Percentiles rank a stretch among this genome's conserved stretches.
phyloP scores from a whole-genome alignment of 1,140 invertebrate species.

The Ylistrum balloti region DNA sequence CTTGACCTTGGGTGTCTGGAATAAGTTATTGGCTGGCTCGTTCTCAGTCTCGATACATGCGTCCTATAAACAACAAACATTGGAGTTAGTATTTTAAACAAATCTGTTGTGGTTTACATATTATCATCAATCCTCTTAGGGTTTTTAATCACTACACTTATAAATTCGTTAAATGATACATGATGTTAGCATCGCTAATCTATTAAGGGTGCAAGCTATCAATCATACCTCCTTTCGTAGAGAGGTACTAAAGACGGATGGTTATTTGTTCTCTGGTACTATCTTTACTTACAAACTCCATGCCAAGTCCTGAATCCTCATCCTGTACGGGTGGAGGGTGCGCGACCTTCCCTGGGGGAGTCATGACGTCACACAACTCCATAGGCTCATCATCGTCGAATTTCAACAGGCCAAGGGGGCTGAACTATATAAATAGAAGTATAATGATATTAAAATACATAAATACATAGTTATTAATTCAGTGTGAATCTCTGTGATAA shows the following conservation, averaged over 20 bases:
- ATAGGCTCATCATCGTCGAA: background rate
- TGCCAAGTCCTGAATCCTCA: slow-evolving; percentile 5
- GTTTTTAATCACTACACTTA: too few relatives aligned
- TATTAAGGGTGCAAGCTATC: too few relatives aligned
- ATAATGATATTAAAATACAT: background rate
- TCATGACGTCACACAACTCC: background rate
- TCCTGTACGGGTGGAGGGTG: background rate
- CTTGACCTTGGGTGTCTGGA: background rate
- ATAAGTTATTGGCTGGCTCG: background rate
- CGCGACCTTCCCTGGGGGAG: background rate
- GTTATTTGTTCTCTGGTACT: too few relatives aligned
- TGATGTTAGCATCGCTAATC: too few relatives aligned
- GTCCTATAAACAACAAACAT: background rate
- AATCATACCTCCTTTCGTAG: too few relatives aligned
- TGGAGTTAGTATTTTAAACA: too few relatives aligned
- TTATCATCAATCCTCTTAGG: too few relatives aligned
- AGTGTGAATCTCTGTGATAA: too few relatives aligned
- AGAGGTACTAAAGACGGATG: too few relatives aligned
- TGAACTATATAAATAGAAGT: background rate
- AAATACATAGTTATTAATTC: too few relatives aligned
- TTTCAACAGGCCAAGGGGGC: slow-evolving; percentile 13
- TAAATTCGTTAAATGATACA: too few relatives aligned
- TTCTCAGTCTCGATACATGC: background rate
- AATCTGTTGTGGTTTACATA: too few relatives aligned
- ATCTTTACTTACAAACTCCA: background rate